phyloP scores from a whole-genome alignment of 2,113 vertebrate species.

The Tragelaphus scriptus region DNA sequence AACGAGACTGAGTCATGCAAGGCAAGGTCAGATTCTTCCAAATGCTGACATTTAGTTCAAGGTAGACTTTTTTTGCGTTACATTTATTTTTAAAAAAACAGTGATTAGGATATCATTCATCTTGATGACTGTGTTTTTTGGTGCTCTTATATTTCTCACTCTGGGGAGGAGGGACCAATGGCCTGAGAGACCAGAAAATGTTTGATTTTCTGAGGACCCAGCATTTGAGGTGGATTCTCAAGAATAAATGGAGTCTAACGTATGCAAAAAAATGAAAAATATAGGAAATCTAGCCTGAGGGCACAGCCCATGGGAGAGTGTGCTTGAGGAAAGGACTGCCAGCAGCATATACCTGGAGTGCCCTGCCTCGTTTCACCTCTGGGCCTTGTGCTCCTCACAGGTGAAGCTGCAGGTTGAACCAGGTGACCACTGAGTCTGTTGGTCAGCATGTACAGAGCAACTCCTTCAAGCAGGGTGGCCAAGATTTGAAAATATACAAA shows the following conservation, averaged over 20 bases:
- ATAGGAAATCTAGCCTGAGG: neutral
- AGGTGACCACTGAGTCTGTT: neutral
- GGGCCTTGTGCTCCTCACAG: neutral
- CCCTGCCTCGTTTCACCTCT: neutral
- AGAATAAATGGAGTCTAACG: neutral
- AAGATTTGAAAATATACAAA: neutral
- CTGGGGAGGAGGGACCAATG: neutral
- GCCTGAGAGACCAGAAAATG: neutral
- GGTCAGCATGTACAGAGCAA: neutral
- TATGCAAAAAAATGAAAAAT: neutral
- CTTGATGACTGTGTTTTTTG: neutral
- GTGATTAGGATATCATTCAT: neutral
- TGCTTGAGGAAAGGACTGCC: neutral
- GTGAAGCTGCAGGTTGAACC: neutral
- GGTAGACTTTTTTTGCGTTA: neutral
- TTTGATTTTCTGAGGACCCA: neutral
- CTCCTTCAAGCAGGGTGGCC: too few relatives aligned
- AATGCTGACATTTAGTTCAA: neutral
- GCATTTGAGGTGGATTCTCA: neutral
- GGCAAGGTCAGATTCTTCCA: neutral
- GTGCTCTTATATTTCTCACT: neutral
- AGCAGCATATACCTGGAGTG: fast-evolving
- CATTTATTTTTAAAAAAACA: neutral
- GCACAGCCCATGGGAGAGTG: neutral
- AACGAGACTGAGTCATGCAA: neutral